Evolutionary conservation across 2,113 vertebrate genomes (phyloP), one percentile per base, ranked within the genome.

Genomic region (Cyphomyrus discorhynchus): DNA sequence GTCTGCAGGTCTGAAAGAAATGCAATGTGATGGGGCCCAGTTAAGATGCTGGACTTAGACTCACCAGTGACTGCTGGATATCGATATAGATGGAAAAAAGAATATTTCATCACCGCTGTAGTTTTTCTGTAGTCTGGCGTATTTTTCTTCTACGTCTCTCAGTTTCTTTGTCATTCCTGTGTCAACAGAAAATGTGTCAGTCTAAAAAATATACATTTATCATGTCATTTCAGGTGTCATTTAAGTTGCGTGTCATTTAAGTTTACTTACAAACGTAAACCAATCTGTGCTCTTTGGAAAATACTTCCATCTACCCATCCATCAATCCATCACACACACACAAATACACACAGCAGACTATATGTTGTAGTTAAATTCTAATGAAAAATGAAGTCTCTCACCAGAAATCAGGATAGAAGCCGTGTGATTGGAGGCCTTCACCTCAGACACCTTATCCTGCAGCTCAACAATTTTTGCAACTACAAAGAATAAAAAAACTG

Each of bases 131-230:
- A 87, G 27, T 19, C 10, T 19, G 11, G 4, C 6, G n/a, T 87
- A 87, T 31, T 47, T 52, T 13, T 87, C 85, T 35, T 87, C 85
- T 13, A 39, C n/a, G 27, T 52, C 85, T 53, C 31, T 87, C 49
- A 87, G 85, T 53, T n/a, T 49, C 27, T 88, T 21, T 52, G 5
- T 74, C 24, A 93, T 88, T 49, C 84, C 93, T 93, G 89, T 83
- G 13, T 39, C 50, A 15, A 53, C 46, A 62, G 53, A 87, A 31
- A 58, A 47, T 85, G 31, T 24, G 24, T 89, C 31, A 85, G 70
- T 17, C 31, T 35, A 35, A 39, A 35, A 74, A 74, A 5, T 35
- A 39, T 6, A 39, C 11, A 17, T 77, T 77, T 39, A 39, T 77
- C 13, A 39, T 77, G 70, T 39, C 13, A 4, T 77, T 19, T 77